phyloP scores from a whole-genome alignment of 2,797 vertebrate species.

The Pipistrellus nathusii region DNA sequence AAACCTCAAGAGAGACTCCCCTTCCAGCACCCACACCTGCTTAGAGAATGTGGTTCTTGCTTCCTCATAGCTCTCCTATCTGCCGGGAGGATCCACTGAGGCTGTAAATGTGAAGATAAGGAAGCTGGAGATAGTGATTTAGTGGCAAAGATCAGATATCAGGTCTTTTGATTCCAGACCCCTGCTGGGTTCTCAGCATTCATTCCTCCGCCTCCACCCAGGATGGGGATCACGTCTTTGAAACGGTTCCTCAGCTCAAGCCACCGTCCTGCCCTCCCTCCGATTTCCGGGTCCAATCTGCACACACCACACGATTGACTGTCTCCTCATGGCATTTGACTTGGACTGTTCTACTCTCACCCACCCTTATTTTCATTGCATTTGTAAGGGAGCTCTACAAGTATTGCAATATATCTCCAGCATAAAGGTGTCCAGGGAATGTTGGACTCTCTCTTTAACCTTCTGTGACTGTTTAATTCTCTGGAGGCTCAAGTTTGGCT shows the following conservation, averaged over 20 bases:
- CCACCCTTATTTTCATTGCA: not conserved
- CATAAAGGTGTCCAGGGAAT: not conserved
- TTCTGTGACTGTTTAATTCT: not conserved
- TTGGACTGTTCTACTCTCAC: not conserved
- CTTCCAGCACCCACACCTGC: not conserved
- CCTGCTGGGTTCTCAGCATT: not conserved
- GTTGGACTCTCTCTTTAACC: not conserved
- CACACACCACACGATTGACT: accelerated
- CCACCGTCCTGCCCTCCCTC: no score
- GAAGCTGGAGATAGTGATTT: not conserved
- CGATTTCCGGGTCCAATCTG: not conserved
- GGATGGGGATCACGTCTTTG: not conserved
- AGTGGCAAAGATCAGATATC: not conserved
- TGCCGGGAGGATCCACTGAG: not conserved
- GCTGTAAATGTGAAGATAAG: not conserved
- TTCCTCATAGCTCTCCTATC: not conserved
- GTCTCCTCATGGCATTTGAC: not conserved
- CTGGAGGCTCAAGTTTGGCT: not conserved
- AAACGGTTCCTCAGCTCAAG: not conserved
- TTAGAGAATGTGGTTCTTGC: not conserved
- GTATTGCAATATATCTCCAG: not conserved
- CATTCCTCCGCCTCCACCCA: not conserved
- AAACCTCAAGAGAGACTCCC: not conserved
- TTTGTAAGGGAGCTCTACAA: not conserved
- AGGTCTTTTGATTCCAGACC: not conserved